A percentile compares a stretch with the other conserved stretches of the same genome.
phyloP scores from a whole-genome alignment of 2,888 invertebrate species.

The Steinernema hermaphroditum region DNA sequence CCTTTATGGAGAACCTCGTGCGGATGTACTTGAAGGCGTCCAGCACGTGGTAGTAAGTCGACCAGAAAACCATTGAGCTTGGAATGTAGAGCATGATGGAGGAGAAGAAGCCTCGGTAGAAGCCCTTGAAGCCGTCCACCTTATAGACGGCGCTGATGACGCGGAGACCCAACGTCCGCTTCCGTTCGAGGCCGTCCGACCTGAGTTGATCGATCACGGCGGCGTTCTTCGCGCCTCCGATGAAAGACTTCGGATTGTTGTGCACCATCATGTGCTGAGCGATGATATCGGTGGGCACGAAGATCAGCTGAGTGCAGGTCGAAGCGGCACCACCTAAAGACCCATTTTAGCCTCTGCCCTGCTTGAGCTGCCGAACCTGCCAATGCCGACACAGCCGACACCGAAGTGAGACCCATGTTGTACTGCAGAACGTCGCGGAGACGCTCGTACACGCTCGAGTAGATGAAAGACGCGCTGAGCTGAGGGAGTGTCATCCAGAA shows the following conservation, averaged over 20 bases:
- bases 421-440: constrained; percentile 55
- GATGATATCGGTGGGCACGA: constrained; percentile 64
- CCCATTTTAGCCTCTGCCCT: background rate
- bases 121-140: constrained; percentile 61
- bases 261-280: constrained; percentile 63
- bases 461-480: constrained; percentile 61
- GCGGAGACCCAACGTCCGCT: constrained; percentile 57
- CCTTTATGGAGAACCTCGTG: background rate
- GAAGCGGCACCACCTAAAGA: constrained; percentile 50
- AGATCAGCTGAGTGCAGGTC: constrained; percentile 57
- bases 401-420: constrained; percentile 34
- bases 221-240: constrained; percentile 52
- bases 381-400: constrained; percentile 37
- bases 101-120: constrained; percentile 62
- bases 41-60: constrained; percentile 58
- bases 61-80: constrained; percentile 65
- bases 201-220: constrained; percentile 55
- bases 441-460: constrained; percentile 59
- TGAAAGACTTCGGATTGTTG: constrained; percentile 45
- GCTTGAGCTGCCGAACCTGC: constrained; percentile 27
- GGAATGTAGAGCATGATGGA: constrained; percentile 63
- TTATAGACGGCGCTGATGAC: constrained; percentile 62
- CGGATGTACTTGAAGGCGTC: constrained; percentile 33
- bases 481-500: constrained; percentile 66
- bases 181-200: constrained; percentile 34